Percentiles rank a stretch among this genome's conserved stretches.
Conservation (phyloP, 2,797 vertebrate genomes). For the Melanotaenia trifasciata region DNA sequence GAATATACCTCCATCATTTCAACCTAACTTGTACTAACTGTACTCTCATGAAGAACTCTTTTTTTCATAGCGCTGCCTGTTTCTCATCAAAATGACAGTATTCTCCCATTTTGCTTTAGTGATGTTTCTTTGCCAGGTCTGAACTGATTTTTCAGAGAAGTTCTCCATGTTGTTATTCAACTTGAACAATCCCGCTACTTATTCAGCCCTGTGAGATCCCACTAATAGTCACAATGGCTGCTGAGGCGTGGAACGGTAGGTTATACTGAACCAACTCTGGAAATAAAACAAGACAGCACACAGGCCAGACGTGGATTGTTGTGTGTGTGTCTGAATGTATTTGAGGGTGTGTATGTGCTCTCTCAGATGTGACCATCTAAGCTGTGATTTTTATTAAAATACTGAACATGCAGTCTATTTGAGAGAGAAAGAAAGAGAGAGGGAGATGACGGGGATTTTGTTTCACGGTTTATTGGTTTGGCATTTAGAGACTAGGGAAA, state of each 20-base stretch:
- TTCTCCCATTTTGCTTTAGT: conserved; percentile 18
- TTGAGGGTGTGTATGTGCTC: conserved; percentile 35
- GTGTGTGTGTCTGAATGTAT: conserved; percentile 34
- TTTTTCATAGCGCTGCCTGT: background rate
- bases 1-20: conserved; percentile 16
- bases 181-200: conserved; percentile 70
- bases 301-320: conserved; percentile 16
- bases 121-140: conserved; percentile 45
- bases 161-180: conserved; percentile 74
- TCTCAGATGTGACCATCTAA: conserved; percentile 71
- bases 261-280: conserved; percentile 67
- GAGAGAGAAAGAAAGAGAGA: conserved; percentile 46
- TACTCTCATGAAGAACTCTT: conserved; percentile 12
- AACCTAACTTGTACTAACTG: conserved; percentile 2
- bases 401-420: conserved; percentile 68
- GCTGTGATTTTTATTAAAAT: conserved; percentile 76
- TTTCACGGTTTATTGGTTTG: conserved; percentile 81
- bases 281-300: conserved; percentile 58
- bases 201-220: conserved; percentile 74
- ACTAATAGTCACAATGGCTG: conserved; percentile 73
- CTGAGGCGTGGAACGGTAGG: conserved; percentile 58
- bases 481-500: conserved; percentile 76
- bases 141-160: conserved; percentile 42
- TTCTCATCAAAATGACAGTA: conserved; percentile 46
- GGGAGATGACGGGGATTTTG: conserved; percentile 64